A percentile compares a stretch with the other conserved stretches of the same genome.
Conservation (phyloP, 2,888 invertebrate genomes). For the Trilocha varians region DNA sequence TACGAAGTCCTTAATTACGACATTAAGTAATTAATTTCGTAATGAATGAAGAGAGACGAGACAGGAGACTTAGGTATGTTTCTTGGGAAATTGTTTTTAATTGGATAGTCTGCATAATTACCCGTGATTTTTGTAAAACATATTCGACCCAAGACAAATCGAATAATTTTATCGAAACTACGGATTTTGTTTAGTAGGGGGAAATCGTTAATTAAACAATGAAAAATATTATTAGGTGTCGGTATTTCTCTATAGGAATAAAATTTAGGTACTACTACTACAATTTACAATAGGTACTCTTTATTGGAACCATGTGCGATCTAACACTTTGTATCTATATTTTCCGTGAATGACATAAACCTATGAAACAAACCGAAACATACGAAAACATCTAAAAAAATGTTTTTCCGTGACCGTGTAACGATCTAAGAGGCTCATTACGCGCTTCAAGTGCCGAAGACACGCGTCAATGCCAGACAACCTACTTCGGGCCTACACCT, state of each 20-base stretch:
- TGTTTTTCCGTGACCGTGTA: slow-evolving; percentile 8
- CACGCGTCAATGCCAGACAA: slow-evolving; percentile 7
- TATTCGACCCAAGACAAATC: too few species aligned
- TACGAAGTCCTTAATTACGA: too few species aligned
- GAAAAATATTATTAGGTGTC: neutral
- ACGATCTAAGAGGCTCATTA: slow-evolving; percentile 13
- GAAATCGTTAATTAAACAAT: too few species aligned
- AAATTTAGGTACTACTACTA: neutral
- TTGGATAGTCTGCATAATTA: too few species aligned
- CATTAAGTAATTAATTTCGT: too few species aligned
- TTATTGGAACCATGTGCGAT: neutral
- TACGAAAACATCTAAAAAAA: neutral
- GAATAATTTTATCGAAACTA: too few species aligned
- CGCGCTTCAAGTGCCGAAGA: slow-evolving; percentile 9
- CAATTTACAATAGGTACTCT: neutral
- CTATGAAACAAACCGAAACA: neutral
- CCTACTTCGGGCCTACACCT: slow-evolving; percentile 4
- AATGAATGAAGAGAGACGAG: too few species aligned
- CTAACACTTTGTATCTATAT: neutral
- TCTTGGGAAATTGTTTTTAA: too few species aligned
- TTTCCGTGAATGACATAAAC: too few species aligned
- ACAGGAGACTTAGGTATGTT: too few species aligned
- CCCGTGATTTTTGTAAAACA: too few species aligned
- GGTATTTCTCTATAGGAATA: neutral
- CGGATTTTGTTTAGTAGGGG: too few species aligned